Evolutionary conservation across 1,140 invertebrate species (phyloP), one percentile per base, ranked within the genome.

Genomic region (Cylas formicarius): DNA sequence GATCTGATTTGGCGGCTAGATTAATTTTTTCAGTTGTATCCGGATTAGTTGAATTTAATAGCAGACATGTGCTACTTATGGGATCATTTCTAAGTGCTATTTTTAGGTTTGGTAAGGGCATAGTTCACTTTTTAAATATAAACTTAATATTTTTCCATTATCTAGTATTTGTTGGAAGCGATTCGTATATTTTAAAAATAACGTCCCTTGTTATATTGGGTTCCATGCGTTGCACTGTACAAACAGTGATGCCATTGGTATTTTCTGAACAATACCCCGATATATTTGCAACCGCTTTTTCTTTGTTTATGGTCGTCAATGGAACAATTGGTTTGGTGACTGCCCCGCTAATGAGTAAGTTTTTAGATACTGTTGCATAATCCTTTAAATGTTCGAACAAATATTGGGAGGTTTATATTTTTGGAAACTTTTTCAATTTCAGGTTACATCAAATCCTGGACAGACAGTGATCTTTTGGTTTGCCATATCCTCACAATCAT

Each of bases 401-500:
- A n/a, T n/a, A n/a, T n/a, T n/a, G n/a, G n/a, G n/a, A n/a, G n/a
- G n/a, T n/a, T n/a, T n/a, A n/a, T n/a, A n/a, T n/a, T n/a, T n/a
- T n/a, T n/a, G n/a, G n/a, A 45, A 16, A 5, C 18, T 32, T 33
- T 31, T 38, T 31, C 21, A 48, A 6, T 52, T 53, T 16, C 31
- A 62, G 60, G 52, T 34, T 49, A 37, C 33, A 53, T 63, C 4
- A 61, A 60, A 35, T 22, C 29, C 2, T 6, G 47, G 2, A 61
- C 61, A 3, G 23, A 51, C 1, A 62, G 52, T 36, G 53, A 61
- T 33, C 49, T 47, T 7, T 56, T 61, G 57, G 58, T 58, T 1
- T 55, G 60, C 9, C 60, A 62, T 42, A 32, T 61, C 3, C 24
- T 62, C n/a, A 60, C 53, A 14, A 11, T 48, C 24, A 58, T 53